phyloP scores from a whole-genome alignment of 2,113 vertebrate species.

The Mus musculus region DNA sequence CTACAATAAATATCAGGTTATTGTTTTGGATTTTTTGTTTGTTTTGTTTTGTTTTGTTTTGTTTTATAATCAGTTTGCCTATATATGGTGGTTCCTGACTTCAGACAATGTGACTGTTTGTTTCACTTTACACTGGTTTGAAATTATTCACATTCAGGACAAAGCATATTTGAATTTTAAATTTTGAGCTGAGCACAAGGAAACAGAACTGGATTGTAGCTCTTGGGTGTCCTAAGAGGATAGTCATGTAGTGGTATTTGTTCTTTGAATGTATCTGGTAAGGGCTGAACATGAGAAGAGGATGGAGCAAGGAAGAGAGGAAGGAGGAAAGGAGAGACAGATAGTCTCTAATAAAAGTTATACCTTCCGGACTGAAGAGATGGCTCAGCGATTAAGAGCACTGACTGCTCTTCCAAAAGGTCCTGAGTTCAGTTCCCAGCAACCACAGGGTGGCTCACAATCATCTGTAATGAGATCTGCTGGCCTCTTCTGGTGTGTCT shows the following conservation, averaged over 20 bases:
- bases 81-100: background rate
- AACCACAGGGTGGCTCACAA: no score
- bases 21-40: background rate
- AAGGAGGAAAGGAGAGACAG: background rate
- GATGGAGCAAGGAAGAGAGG: background rate
- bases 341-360: background rate
- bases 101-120: background rate
- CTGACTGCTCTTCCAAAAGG: no score
- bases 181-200: background rate
- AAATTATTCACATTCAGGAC: background rate
- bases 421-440: no score
- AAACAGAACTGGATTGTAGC: background rate
- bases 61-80: background rate
- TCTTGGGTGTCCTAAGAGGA: background rate
- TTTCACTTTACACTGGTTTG: background rate
- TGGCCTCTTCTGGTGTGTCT: no score
- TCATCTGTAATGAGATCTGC: no score
- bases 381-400: no score
- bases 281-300: background rate
- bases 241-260: background rate
- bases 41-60: background rate
- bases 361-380: no score
- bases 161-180: background rate
- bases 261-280: conserved; percentile 36
- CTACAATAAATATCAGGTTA: background rate